Conservation (phyloP, 1,140 invertebrate species). For the Acromyrmex echinatior region DNA sequence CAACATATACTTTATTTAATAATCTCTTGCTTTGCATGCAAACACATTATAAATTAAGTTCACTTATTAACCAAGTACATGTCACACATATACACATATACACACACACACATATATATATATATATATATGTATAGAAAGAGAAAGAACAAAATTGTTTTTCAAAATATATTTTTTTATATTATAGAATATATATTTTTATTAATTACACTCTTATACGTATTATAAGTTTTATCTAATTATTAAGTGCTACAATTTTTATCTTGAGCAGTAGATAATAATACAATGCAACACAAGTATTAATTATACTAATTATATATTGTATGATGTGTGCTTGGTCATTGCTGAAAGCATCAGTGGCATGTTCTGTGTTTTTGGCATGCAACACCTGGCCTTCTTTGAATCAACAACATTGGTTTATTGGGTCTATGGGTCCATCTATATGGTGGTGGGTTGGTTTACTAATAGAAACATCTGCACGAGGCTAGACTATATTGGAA, state of each 20-base stretch:
- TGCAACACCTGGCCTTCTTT: constrained; percentile 81
- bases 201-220: background rate
- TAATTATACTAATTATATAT: constrained; percentile 52
- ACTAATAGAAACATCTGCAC: constrained; percentile 89
- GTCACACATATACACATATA: constrained; percentile 45
- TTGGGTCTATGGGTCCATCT: constrained; percentile 80
- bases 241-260: constrained; percentile 25
- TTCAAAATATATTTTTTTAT: constrained; percentile 29
- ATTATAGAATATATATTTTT: constrained; percentile 10
- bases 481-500: constrained; percentile 89
- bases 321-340: constrained; percentile 83
- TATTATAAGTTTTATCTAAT: background rate
- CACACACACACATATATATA: constrained; percentile 16
- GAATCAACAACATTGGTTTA: constrained; percentile 81
- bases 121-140: constrained; percentile 13
- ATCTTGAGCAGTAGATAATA: background rate
- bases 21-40: constrained; percentile 79
- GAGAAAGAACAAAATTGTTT: background rate
- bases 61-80: constrained; percentile 77
- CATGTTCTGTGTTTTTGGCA: constrained; percentile 86
- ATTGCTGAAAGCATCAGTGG: constrained; percentile 85
- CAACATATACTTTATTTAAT: constrained; percentile 51
- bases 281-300: constrained; percentile 26
- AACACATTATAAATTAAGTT: constrained; percentile 69
- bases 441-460: constrained; percentile 86